Evolutionary conservation across 1,140 invertebrate species (phyloP).

Genomic region (Brachionus paranguensis): DNA sequence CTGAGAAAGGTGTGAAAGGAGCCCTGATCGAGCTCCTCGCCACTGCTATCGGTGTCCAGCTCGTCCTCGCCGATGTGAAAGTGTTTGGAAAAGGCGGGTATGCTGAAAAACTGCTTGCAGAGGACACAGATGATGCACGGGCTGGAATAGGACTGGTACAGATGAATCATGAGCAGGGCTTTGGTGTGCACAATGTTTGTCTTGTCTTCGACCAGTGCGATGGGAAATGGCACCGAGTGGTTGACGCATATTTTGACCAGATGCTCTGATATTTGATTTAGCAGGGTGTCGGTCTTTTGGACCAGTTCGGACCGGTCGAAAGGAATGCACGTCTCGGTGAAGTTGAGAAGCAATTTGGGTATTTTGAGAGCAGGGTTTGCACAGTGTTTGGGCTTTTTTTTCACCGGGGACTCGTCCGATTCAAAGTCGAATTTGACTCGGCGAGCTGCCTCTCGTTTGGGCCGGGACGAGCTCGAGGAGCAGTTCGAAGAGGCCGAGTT

Average conservation of each 20-base stretch:
- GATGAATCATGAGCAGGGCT: conserved; percentile 12
- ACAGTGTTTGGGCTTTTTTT: background rate
- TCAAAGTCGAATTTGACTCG: background rate
- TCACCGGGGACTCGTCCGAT: background rate
- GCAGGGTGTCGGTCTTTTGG: background rate
- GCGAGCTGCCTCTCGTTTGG: background rate
- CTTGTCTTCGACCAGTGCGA: conserved; percentile 33
- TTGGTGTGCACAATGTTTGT: conserved; percentile 33
- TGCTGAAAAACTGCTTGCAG: background rate
- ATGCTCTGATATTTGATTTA: background rate
- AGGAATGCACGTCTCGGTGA: background rate
- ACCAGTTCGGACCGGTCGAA: background rate
- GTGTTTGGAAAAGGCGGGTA: background rate
- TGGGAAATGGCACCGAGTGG: conserved; percentile 26
- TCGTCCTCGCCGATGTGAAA: conserved; percentile 36
- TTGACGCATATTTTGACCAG: background rate
- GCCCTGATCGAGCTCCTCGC: background rate
- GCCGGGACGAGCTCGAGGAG: background rate
- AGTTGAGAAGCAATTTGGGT: background rate
- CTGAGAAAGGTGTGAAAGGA: background rate
- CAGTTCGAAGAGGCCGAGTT: background rate
- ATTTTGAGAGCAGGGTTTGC: background rate
- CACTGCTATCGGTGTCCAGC: background rate
- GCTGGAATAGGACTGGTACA: conserved; percentile 13
- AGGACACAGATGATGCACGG: conserved; percentile 28